Evolutionary conservation across 1,140 invertebrate genomes (phyloP).

Genomic region (Drosophila guanche): DNA sequence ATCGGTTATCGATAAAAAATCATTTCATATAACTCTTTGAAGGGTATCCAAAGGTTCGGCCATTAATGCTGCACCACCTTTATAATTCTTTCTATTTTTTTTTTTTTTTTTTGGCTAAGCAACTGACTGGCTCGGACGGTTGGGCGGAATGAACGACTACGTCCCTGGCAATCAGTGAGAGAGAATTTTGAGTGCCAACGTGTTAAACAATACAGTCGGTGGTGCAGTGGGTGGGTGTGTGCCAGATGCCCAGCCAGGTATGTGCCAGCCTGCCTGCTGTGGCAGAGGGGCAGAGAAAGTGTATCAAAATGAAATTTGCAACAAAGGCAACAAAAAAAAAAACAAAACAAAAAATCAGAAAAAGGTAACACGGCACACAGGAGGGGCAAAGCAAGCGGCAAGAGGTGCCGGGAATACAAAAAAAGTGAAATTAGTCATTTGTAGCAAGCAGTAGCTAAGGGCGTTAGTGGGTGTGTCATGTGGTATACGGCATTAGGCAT

Average conservation of each 20-base stretch:
- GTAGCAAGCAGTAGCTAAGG: constrained; percentile 26
- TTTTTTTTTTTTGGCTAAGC: constrained; percentile 11
- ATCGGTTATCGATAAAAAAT: no score
- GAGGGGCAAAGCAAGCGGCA: not conserved
- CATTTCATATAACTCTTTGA: not conserved
- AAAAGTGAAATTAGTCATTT: constrained; percentile 76
- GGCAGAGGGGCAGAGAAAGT: constrained; percentile 22
- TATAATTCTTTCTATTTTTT: not conserved
- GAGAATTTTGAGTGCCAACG: constrained; percentile 62
- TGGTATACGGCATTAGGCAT: constrained; percentile 1
- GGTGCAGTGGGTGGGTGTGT: not conserved
- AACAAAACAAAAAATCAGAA: constrained; percentile 16
- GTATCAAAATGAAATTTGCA: constrained; percentile 54
- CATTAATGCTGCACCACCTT: not conserved
- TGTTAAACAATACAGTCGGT: constrained; percentile 53
- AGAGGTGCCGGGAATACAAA: not conserved
- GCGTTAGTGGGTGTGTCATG: not conserved
- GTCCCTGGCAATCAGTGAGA: constrained; percentile 52
- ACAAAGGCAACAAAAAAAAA: constrained; percentile 31
- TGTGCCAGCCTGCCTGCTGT: no score
- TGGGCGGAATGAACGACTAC: no score
- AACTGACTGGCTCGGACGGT: constrained; percentile 5
- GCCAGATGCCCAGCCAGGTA: no score
- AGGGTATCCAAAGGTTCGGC: not conserved
- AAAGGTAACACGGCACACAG: constrained; percentile 28